Evolutionary conservation across 23 tunicate species (phyloP).

Genomic region (Aplidium turbinatum): DNA sequence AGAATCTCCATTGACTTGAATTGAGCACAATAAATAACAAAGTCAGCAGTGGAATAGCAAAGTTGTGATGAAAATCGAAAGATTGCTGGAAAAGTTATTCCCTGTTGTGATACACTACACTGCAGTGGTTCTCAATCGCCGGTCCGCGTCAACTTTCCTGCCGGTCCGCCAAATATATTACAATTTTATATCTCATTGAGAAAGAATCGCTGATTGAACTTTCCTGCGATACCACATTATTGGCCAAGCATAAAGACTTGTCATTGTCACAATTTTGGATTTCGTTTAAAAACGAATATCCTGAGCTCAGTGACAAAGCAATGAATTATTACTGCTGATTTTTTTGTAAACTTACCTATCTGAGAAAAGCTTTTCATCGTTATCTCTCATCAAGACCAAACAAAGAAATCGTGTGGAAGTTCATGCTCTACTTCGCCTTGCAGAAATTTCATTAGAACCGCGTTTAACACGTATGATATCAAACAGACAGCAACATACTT

Average conservation of each 20-base stretch:
- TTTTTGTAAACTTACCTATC: slow-evolving; percentile 52
- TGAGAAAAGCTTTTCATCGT: slow-evolving; percentile 65
- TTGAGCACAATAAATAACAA: too few species aligned
- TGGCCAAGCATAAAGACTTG: slow-evolving; percentile 58
- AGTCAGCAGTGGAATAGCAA: too few species aligned
- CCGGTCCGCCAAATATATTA: too few species aligned
- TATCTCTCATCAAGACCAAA: slow-evolving; percentile 65
- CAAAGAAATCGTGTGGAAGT: slow-evolving; percentile 38
- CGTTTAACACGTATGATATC: slow-evolving; percentile 43
- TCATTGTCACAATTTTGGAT: slow-evolving; percentile 63
- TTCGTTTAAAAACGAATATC: slow-evolving; percentile 61
- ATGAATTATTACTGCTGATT: slow-evolving; percentile 49
- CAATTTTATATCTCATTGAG: too few species aligned
- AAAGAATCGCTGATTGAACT: slow-evolving; percentile 64
- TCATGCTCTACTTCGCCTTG: slow-evolving; percentile 42
- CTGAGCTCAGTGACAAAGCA: slow-evolving; percentile 61
- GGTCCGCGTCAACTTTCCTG: too few species aligned
- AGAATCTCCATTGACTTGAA: too few species aligned
- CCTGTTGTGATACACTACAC: too few species aligned
- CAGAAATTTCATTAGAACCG: slow-evolving; percentile 52
- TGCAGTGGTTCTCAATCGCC: too few species aligned
- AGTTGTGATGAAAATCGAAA: too few species aligned
- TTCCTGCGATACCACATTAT: slow-evolving; percentile 55
- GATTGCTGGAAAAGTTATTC: too few species aligned
- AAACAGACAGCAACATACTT: slow-evolving; percentile 39